A percentile compares a stretch with the other conserved stretches of the same genome.
phyloP scores from a whole-genome alignment of 2,113 vertebrate species.

The Balaenoptera acutorostrata region DNA sequence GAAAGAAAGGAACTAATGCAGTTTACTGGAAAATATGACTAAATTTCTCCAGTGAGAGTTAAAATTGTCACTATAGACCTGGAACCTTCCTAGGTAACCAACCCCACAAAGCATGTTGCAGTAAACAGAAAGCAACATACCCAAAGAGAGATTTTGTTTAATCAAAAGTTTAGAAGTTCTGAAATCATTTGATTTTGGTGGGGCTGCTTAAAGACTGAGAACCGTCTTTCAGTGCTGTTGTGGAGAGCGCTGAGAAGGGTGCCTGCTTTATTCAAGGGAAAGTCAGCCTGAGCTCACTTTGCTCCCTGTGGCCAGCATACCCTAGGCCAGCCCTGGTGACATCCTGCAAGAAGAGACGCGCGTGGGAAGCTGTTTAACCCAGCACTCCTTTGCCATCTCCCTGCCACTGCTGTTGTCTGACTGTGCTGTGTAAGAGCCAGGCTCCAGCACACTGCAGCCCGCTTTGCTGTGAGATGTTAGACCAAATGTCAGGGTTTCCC shows the following conservation, averaged over 20 bases:
- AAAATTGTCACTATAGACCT: background rate
- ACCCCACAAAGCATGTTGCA: background rate
- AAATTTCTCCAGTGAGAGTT: background rate
- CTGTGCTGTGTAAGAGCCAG: background rate
- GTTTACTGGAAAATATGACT: background rate
- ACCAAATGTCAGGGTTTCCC: slow-evolving; percentile 5
- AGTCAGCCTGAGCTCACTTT: background rate
- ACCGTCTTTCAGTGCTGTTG: background rate
- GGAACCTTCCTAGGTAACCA: background rate
- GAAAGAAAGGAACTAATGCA: background rate
- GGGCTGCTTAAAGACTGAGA: background rate
- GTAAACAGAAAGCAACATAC: background rate
- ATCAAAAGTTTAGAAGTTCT: background rate
- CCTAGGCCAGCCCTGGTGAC: background rate
- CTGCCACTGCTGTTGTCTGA: background rate
- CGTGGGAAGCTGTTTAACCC: background rate
- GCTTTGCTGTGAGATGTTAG: background rate
- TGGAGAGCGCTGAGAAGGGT: background rate
- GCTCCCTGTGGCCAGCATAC: background rate
- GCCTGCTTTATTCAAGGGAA: background rate
- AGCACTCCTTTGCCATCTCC: background rate
- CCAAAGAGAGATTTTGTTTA: background rate
- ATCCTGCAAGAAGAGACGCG: background rate
- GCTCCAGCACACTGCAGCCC: background rate
- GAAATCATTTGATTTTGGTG: background rate